These are phyloP conservation scores for Neomonachus schauinslandi DNA, from an alignment of 2,113 vertebrate species.

Conservation along the genomic window DNA sequence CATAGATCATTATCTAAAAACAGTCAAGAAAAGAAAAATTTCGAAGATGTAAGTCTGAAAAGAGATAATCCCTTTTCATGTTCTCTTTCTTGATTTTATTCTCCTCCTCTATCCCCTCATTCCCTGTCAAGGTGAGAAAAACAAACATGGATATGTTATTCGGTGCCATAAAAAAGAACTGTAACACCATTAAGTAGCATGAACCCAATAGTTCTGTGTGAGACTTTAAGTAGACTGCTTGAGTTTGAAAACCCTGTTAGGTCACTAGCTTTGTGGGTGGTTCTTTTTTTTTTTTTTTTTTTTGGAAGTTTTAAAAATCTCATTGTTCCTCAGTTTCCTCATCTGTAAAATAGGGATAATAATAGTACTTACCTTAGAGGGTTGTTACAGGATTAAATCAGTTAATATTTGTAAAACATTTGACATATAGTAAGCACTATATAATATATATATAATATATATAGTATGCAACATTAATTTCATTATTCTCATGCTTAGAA, in stretches of 20 bases:
- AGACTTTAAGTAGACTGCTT: not conserved
- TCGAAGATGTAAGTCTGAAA: not conserved
- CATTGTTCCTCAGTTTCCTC: not conserved
- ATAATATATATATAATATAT: not conserved
- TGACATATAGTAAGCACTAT: not conserved
- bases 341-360: not conserved
- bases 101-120: not conserved
- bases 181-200: not conserved
- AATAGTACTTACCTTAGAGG: not conserved
- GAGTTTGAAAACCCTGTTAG: not conserved
- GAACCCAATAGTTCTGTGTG: not conserved
- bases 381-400: not conserved
- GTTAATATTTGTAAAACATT: constrained; percentile 8
- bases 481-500: constrained; percentile 25
- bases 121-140: not conserved
- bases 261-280: not conserved
- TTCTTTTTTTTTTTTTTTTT: not conserved
- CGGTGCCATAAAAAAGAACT: not conserved
- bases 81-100: not conserved
- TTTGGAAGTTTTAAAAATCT: not conserved
- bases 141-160: not conserved
- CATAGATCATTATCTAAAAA: not conserved
- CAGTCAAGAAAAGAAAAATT: not conserved
- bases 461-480: not conserved
- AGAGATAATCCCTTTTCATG: not conserved